phyloP scores from a whole-genome alignment of 64 coral and sea anemone species.

The Montipora sp. region DNA sequence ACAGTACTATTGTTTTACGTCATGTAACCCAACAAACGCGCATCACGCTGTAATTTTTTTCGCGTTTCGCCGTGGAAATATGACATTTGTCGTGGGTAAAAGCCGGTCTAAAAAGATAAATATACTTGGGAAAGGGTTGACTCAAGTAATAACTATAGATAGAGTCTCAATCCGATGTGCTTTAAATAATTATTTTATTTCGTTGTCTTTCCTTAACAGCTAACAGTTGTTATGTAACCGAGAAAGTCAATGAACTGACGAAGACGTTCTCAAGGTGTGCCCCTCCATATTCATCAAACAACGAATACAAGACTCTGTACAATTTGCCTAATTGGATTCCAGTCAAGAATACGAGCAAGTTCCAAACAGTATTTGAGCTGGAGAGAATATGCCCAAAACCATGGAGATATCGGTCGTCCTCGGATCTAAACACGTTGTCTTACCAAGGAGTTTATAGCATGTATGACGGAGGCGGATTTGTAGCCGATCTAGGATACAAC shows the following conservation, averaged over 20 bases:
- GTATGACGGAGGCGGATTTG: slow-evolving; percentile 77
- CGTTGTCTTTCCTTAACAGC: neutral
- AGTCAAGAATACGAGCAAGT: neutral
- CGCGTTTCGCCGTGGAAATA: no score
- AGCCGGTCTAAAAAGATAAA: no score
- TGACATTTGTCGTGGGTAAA: no score
- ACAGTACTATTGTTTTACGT: no score
- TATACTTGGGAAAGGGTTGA: no score
- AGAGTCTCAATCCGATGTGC: no score
- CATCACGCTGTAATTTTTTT: no score
- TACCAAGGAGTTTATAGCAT: slow-evolving; percentile 26
- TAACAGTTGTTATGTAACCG: neutral
- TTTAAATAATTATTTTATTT: no score
- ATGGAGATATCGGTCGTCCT: slow-evolving; percentile 66
- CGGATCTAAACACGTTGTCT: slow-evolving; percentile 37
- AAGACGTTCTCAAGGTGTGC: slow-evolving; percentile 18
- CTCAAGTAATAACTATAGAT: no score
- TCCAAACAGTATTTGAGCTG: slow-evolving; percentile 5
- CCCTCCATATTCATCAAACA: slow-evolving; percentile 34
- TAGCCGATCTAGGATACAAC: slow-evolving; percentile 83
- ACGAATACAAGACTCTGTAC: slow-evolving; percentile 44
- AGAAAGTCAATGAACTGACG: neutral
- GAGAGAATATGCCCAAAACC: slow-evolving; percentile 65
- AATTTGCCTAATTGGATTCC: slow-evolving; percentile 71
- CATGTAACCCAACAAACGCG: no score